A percentile compares a stretch with the other conserved stretches of the same genome.
phyloP scores from a whole-genome alignment of 2,797 vertebrate species.

The Phoxinus dragarum region DNA sequence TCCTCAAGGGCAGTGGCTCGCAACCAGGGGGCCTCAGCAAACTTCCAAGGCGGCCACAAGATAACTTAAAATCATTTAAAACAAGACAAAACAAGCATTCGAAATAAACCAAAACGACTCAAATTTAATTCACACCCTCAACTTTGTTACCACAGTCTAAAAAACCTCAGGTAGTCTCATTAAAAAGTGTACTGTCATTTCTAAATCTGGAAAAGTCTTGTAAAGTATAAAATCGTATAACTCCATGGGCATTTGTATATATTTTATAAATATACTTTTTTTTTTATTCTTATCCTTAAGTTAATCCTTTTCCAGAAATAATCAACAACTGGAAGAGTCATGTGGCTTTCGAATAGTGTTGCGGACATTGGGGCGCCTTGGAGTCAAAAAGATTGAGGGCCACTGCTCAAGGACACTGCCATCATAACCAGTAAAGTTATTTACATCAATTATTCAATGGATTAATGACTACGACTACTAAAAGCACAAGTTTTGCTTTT shows the following conservation, averaged over 20 bases:
- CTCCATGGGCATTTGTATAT: neutral
- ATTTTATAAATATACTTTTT: neutral
- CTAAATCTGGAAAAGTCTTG: neutral
- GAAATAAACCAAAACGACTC: neutral
- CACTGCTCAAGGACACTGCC: neutral
- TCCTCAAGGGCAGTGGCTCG: neutral
- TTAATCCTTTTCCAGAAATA: neutral
- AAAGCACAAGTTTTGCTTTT: slow-evolving; percentile 17
- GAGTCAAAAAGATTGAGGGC: neutral
- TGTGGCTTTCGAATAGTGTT: neutral
- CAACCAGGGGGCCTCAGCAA: neutral
- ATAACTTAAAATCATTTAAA: neutral
- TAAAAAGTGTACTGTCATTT: neutral
- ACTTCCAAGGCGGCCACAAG: neutral
- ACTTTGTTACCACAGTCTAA: neutral
- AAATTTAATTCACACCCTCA: neutral
- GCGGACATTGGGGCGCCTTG: neutral
- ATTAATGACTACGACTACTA: neutral
- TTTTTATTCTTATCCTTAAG: neutral
- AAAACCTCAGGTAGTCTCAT: neutral
- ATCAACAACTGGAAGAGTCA: neutral
- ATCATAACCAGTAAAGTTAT: slow-evolving; percentile 4
- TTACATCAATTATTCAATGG: slow-evolving; percentile 14
- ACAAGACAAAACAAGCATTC: neutral
- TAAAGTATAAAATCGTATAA: neutral